phyloP scores from a whole-genome alignment of 2,113 vertebrate species.

The Micronycteris hirsuta region DNA sequence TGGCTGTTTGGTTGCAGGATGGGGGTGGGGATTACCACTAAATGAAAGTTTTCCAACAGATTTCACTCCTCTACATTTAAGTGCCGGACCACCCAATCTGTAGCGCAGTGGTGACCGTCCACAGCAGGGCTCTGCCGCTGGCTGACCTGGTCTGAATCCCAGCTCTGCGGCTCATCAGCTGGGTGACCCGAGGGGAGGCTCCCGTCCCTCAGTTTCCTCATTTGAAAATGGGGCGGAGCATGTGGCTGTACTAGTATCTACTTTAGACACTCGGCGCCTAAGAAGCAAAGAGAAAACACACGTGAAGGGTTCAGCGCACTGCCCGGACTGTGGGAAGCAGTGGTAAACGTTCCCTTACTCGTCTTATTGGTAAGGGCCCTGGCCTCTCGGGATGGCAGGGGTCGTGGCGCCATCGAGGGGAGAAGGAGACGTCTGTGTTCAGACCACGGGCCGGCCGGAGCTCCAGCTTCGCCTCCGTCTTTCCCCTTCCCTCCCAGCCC shows the following conservation, averaged over 20 bases:
- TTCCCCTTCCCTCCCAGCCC: not conserved
- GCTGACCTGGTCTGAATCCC: not conserved
- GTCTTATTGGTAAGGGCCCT: not conserved
- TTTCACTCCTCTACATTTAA: not conserved
- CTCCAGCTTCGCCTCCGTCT: not conserved
- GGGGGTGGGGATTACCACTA: not conserved
- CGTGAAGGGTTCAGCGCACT: rapidly evolving
- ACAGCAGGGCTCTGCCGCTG: rapidly evolving
- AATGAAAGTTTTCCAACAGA: not conserved
- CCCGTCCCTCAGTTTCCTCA: rapidly evolving
- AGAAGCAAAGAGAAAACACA: rapidly evolving
- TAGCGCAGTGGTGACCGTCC: rapidly evolving
- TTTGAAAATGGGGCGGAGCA: not conserved
- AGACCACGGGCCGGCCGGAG: rapidly evolving
- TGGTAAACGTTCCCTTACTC: rapidly evolving
- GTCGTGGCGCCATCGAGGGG: rapidly evolving
- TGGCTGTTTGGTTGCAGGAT: not conserved
- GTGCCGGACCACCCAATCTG: not conserved
- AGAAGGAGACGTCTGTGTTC: not conserved
- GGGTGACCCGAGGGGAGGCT: not conserved
- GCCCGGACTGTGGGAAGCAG: rapidly evolving
- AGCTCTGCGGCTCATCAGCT: not conserved
- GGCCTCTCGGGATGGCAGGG: rapidly evolving
- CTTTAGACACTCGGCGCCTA: not conserved
- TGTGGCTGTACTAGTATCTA: not conserved